These are phyloP conservation scores for Aplochiton taeniatus DNA, from an alignment of 2,797 vertebrate species.

Conservation along the genomic window DNA sequence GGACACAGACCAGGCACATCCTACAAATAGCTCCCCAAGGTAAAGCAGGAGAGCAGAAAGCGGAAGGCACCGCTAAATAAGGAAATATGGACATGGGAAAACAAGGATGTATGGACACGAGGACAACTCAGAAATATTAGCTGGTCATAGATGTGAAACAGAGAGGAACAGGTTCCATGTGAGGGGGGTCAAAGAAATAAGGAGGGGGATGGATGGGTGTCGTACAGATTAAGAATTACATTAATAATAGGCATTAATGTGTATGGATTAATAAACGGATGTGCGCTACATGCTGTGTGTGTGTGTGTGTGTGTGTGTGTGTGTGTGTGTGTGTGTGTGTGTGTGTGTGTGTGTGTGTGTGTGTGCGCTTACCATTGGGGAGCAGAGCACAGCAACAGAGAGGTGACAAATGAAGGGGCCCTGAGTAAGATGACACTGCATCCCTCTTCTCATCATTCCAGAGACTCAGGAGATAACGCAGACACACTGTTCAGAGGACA, in stretches of 20 bases:
- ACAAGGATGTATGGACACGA: constrained; percentile 52
- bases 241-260: too few relatives aligned
- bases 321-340: too few relatives aligned
- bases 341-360: not conserved
- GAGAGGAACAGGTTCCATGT: constrained; percentile 17
- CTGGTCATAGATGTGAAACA: constrained; percentile 29
- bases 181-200: constrained; percentile 3
- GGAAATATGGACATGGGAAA: constrained; percentile 51
- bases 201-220: not conserved
- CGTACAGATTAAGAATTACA: not conserved
- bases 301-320: too few relatives aligned
- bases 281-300: too few relatives aligned
- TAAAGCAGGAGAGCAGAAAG: constrained; percentile 38
- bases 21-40: constrained; percentile 51
- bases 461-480: constrained; percentile 8
- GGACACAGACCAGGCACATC: constrained; percentile 39
- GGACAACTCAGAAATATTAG: constrained; percentile 54
- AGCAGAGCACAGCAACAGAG: constrained; percentile 44
- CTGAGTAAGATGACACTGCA: constrained; percentile 68
- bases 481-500: too few relatives aligned
- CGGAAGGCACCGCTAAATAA: constrained; percentile 35
- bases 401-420: constrained; percentile 65
- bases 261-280: too few relatives aligned
- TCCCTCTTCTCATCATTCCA: constrained; percentile 57
- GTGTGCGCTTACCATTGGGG: constrained; percentile 33